Evolutionary conservation across 2,888 invertebrate genomes (phyloP).

Genomic region (Lasioglossum calceatum): DNA sequence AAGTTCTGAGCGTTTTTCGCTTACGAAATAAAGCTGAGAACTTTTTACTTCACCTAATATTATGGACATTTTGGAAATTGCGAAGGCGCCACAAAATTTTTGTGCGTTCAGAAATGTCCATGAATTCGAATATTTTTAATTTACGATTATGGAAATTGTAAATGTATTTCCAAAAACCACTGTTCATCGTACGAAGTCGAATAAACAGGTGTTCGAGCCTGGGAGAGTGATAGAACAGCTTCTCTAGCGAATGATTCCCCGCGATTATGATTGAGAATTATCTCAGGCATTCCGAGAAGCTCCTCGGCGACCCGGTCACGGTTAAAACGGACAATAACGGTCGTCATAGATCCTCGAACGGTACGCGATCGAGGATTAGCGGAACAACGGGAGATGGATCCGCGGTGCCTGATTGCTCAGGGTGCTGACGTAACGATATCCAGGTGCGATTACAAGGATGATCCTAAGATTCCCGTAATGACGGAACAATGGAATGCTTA

Average conservation of each 20-base stretch:
- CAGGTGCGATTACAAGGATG: slow-evolving; percentile 40
- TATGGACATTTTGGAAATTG: too few species aligned
- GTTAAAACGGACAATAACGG: slow-evolving; percentile 17
- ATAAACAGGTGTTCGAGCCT: not conserved
- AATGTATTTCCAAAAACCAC: not conserved
- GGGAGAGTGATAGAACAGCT: not conserved
- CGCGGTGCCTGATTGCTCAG: slow-evolving; percentile 24
- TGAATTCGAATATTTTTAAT: too few species aligned
- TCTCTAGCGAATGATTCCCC: not conserved
- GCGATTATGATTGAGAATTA: slow-evolving; percentile 1
- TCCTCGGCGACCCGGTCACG: not conserved
- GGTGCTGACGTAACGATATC: slow-evolving; percentile 36
- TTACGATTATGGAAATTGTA: too few species aligned
- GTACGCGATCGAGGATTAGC: slow-evolving; percentile 23
- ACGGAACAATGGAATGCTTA: slow-evolving; percentile 44
- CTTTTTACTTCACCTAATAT: too few species aligned
- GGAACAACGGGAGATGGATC: slow-evolving; percentile 19
- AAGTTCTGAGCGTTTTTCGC: too few species aligned
- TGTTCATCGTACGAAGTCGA: not conserved
- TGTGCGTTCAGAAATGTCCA: too few species aligned
- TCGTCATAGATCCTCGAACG: slow-evolving; percentile 26
- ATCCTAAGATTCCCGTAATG: slow-evolving; percentile 23
- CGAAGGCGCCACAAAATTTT: too few species aligned
- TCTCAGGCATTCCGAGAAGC: not conserved
- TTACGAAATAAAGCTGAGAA: too few species aligned